Evolutionary conservation across 1,140 invertebrate genomes (phyloP), one percentile per base, ranked within the genome.

Genomic region (Papilio polyxenes): DNA sequence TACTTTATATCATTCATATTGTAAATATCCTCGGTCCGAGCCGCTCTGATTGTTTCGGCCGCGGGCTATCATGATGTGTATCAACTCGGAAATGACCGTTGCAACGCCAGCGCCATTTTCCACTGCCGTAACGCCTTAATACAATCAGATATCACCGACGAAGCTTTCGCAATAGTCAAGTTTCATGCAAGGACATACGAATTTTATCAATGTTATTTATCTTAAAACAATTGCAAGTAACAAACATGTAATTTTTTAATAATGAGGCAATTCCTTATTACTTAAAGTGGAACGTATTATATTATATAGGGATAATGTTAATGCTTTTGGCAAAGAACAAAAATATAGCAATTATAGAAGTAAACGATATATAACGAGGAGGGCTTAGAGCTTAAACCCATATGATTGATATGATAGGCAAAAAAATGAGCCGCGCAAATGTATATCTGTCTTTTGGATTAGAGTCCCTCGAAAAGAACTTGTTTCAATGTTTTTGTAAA

Each of bases 1-100:
- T 4, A 40, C 31, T 69, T 13, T 7, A 15, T 7, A 23, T 37
- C 11, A 37, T 15, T 17, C 4, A 6, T 5, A 37, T 40, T 81
- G 84, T 77, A 82, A 48, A 79, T 51, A 79, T 75, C 80, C 87
- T 85, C 85, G 90, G 87, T 59, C n/a, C 56, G 56, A 59, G 90
- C 89, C 91, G 91, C 90, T 92, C 91, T 92, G 90, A 91, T 92
- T 91, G 87, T 40, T 59, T 53, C 85, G 83, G 75, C 83, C 89
- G 86, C 86, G 83, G 82, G 86, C 82, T 87, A 90, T 89, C 87
- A 82, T 82, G 90, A 92, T 91, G 89, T 85, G 83, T 44, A 86
- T 83, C 81, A 87, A 87, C 86, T 80, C 87, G 90, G 91, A 92
- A 92, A 86, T 86, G 31, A 10, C 56, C 31, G 53, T 31, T 59